Evolutionary conservation across 1,140 invertebrate species (phyloP).

Genomic region (Phocides pigmalion): DNA sequence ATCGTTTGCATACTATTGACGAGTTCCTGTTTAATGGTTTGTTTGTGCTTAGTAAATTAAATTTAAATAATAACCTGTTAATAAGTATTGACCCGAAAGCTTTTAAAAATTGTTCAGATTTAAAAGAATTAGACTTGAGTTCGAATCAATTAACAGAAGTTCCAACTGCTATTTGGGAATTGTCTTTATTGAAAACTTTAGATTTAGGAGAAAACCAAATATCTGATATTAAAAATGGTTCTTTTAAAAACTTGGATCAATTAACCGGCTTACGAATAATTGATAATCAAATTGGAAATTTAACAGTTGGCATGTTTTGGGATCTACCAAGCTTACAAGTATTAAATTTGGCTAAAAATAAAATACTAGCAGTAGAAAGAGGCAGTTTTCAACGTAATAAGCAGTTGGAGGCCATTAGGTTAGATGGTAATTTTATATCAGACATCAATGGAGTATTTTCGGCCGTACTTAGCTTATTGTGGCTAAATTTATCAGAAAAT

Average conservation of each 20-base stretch:
- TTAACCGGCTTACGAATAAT: constrained; percentile 93
- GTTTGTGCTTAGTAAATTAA: constrained; percentile 92
- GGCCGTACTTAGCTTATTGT: constrained; percentile 90
- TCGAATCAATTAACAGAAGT: constrained; percentile 92
- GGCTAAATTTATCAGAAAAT: constrained; percentile 95
- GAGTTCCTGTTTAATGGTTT: constrained; percentile 93
- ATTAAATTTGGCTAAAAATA: constrained; percentile 94
- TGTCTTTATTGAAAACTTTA: constrained; percentile 92
- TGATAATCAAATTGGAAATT: constrained; percentile 93
- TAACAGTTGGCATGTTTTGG: constrained; percentile 93
- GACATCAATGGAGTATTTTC: constrained; percentile 95
- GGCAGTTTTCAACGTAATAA: constrained; percentile 92
- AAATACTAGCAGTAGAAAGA: constrained; percentile 91
- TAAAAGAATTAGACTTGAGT: constrained; percentile 95
- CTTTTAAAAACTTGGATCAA: constrained; percentile 92
- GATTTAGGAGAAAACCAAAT: constrained; percentile 95
- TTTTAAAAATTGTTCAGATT: constrained; percentile 94
- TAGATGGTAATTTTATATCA: constrained; percentile 93
- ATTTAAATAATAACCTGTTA: constrained; percentile 93
- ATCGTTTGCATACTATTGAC: constrained; percentile 91
- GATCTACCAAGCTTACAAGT: constrained; percentile 92
- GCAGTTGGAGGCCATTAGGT: constrained; percentile 91
- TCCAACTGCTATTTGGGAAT: constrained; percentile 91
- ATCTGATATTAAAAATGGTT: constrained; percentile 90
- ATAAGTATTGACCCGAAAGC: constrained; percentile 90